Evolutionary conservation across 2,113 vertebrate species (phyloP).

Genomic region (Xerus inauris): DNA sequence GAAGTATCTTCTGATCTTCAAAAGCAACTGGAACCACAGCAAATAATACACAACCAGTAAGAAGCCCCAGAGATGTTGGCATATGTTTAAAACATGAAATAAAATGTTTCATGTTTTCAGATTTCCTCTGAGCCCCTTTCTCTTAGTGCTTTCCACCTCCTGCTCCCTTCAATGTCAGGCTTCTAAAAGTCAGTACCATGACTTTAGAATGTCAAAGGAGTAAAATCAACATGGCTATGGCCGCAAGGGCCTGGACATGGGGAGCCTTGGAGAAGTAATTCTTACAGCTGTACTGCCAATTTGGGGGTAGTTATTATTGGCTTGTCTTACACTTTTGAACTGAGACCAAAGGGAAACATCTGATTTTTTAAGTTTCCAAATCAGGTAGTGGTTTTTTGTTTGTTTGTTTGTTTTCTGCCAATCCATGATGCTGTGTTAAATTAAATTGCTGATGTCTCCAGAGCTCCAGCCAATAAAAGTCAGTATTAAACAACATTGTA

Average conservation of each 20-base stretch:
- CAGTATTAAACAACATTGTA: background rate
- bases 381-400: background rate
- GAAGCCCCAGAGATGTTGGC: conserved; percentile 22
- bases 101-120: background rate
- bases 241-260: background rate
- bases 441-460: background rate
- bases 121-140: background rate
- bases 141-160: background rate
- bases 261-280: background rate
- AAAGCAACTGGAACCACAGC: conserved; percentile 81
- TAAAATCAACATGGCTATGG: background rate
- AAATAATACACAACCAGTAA: conserved; percentile 73
- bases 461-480: background rate
- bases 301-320: background rate
- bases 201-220: background rate
- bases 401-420: background rate
- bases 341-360: background rate
- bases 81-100: background rate
- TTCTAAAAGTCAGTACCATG: conserved; percentile 30
- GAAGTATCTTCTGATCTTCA: conserved; percentile 80
- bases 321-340: conserved; percentile 26
- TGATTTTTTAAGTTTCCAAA: conserved; percentile 31
- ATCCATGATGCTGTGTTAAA: background rate
- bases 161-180: background rate
- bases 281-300: background rate